Base-by-base conservation (phyloP, 2,113 vertebrate species). In the Ascaphus truei region DNA sequence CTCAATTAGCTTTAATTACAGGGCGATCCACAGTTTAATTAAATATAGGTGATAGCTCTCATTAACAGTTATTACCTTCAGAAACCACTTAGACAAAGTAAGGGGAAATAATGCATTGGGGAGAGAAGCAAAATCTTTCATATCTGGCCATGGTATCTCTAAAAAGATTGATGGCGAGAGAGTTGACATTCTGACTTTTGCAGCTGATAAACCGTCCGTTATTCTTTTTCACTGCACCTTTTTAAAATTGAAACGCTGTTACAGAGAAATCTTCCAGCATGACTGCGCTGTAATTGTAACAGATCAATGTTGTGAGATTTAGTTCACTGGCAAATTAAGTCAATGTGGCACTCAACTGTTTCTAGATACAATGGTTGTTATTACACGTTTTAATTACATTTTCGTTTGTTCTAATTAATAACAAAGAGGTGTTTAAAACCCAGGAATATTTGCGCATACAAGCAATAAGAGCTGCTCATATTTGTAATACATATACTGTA, bases 1-100 rank as follows among this genome's bases (percentile, higher is more conserved):
- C 56, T 71, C 67, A 61, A 71, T 61, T 71, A 71, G 56, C 67
- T 71, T 71, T 61, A 60, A 71, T 60, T 71, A 59, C 67, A 4
- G 67, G 67, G 25, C 67, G 10, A 71, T 52, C 23, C 45, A 25
- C 33, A 39, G 25, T 29, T 71, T 71, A 52, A 71, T 71, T 71
- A 71, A 71, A 71, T 61, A 71, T 61, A 61, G 67, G 67, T 61
- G 67, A 71, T 30, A 3, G 57, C 45, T 71, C 67, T 58, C 67
- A 71, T 71, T 71, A 71, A 52, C 33, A 23, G 45, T 60, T 71
- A 71, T 61, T 71, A 61, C 67, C 67, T 61, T 39, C 56, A 52
- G 67, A 61, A 52, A 60, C 27, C 67, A 71, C 67, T 71, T 71
- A 52, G 20, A 16, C 55, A 11, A 66, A 15, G 43, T 50, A 8